Evolutionary conservation across 2,888 invertebrate genomes (phyloP), one percentile per base, ranked within the genome.

Genomic region (Cactoblastis cactorum): DNA sequence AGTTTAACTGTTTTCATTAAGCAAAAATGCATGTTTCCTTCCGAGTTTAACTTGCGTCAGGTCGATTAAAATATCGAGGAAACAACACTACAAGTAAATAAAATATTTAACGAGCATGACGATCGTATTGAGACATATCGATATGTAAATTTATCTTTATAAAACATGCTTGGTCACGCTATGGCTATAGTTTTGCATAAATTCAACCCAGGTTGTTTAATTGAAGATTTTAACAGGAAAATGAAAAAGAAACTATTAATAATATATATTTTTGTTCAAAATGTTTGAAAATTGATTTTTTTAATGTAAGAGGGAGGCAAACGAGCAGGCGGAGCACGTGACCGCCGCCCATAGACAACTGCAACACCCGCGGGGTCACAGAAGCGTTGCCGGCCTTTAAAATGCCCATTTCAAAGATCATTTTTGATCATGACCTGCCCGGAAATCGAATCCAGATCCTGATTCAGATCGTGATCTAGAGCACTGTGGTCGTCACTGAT

Each of bases 41-140:
- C 72, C 80, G 77, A 76, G 74, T 69, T 77, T 53, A 57, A 63
- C 62, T 62, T 71, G 53, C 74, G 69, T 74, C 71, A 71, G 57
- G 52, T 53, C 57, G 59, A 64, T 63, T 61, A 61, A 67, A 71
- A 68, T 67, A 60, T 67, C 66, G 61, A 75, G 69, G 66, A 66
- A 62, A 75, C 53, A 47, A 15, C 39, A 48, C 43, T 46, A 32
- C 53, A 45, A 53, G 48, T 57, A 54, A 57, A 53, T 50, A 54
- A 45, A 45, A 22, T 22, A 49, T 43, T 57, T 54, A 53, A 57
- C 45, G 51, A 22, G 48, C 43, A 22, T 57, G 54, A 53, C 56
- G 54, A 46, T 49, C 41, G 22, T 24, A 24, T 32, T 38, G 12
- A 47, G 51, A 49, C 54, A 54, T 50, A 47, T 50, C 24, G 11